A percentile compares a stretch with the other conserved stretches of the same genome.
Evolutionary conservation across 1,140 invertebrate species (phyloP).

Genomic region (Notospermus geniculatus): DNA sequence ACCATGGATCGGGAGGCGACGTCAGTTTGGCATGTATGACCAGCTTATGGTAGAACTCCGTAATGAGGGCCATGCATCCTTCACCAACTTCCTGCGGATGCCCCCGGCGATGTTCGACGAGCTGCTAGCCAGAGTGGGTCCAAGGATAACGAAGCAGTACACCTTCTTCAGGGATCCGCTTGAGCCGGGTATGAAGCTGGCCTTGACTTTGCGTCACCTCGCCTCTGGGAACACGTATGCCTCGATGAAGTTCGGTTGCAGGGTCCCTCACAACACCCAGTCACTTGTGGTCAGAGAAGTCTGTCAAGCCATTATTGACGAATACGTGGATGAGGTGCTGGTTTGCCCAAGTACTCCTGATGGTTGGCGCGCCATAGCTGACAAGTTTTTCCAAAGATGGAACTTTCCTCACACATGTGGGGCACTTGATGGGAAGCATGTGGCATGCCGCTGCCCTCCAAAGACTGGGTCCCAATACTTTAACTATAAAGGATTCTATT

Average conservation of each 20-base stretch:
- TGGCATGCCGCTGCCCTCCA: conserved; percentile 17
- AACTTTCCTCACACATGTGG: conserved; percentile 21
- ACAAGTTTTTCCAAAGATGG: conserved; percentile 19
- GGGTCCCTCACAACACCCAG: conserved; percentile 17
- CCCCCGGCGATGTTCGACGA: too few relatives aligned
- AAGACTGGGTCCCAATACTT: conserved; percentile 14
- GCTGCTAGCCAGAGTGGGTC: too few relatives aligned
- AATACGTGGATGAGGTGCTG: conserved; percentile 11
- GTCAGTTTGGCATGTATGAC: too few relatives aligned
- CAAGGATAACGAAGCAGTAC: too few relatives aligned
- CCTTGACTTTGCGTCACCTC: too few relatives aligned
- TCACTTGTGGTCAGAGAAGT: conserved; percentile 16
- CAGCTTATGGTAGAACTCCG: too few relatives aligned
- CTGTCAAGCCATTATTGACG: conserved; percentile 11
- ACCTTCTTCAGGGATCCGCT: too few relatives aligned
- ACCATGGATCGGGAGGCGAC: too few relatives aligned
- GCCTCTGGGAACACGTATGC: too few relatives aligned
- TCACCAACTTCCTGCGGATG: too few relatives aligned
- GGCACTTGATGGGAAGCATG: conserved; percentile 21
- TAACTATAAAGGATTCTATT: conserved; percentile 23
- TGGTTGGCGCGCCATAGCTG: conserved; percentile 16
- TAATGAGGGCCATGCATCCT: too few relatives aligned
- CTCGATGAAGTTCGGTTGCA: conserved; percentile 19
- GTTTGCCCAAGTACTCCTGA: conserved; percentile 12
- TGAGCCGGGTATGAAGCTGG: too few relatives aligned